Evolutionary conservation across 2,888 invertebrate genomes (phyloP), one percentile per base, ranked within the genome.

Genomic region (Erpobdella octoculata): DNA sequence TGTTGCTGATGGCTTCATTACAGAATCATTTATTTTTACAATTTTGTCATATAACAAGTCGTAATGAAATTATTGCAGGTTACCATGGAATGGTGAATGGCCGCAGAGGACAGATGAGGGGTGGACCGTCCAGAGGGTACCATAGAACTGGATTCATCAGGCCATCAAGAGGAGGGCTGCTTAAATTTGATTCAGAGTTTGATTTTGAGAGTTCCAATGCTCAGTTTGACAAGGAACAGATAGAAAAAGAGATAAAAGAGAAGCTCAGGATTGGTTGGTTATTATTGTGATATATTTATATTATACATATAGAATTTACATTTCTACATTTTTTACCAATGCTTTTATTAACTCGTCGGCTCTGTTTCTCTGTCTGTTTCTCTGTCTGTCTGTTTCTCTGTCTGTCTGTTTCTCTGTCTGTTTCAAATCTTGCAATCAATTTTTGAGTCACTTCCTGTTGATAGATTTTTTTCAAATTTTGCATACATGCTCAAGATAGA

Each of bases 191-290:
- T 77, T 91, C 90, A 78, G 97, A 98, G 81, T 98, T 93, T 81
- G 98, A 98, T 85, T 98, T 98, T 83, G 97, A 98, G 84, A 92
- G 93, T 83, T 95, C 96, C 73, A 97, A 98, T 84, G 93, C 92
- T 58, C 90, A 96, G 85, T 97, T 97, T 84, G 92, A 95, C 73
- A 83, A 82, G 73, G 82, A 82, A 80, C 93, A 94, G 83, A 86
- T 96, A 72, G 89, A 87, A 80, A 86, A 83, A 79, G 90, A 94
- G 82, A 86, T 95, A 74, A 81, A 82, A 74, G 89, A 90, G 72
- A 93, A 93, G 85, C 86, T 89, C 64, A 91, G 91, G 85, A 88
- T 91, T 75, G 81, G 79, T 78, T 33, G 28, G 70, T 59, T 58
- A n/a, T 28, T 33, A 2, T 31, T 21, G 25, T 8, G 25, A 21